These are phyloP conservation scores for Suricata suricatta DNA, from an alignment of 2,113 vertebrate genomes.

Conservation along the genomic window DNA sequence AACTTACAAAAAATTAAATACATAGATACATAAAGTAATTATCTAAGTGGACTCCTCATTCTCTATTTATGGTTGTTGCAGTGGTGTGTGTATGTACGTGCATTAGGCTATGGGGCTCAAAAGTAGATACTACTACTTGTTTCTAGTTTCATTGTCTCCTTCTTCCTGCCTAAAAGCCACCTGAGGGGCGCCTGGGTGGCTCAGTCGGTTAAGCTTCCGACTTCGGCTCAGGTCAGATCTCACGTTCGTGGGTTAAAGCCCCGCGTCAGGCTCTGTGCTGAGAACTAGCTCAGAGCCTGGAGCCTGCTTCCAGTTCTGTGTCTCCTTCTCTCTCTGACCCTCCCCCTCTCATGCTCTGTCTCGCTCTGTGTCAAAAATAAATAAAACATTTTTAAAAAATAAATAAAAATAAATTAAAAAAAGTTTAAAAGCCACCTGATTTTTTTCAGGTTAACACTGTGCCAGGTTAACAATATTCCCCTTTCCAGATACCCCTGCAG, in stretches of 20 bases:
- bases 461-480: slow-evolving; percentile 7
- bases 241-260: too few species aligned
- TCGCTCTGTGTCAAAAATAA: too few species aligned
- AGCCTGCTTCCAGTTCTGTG: too few species aligned
- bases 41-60: not conserved
- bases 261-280: too few species aligned
- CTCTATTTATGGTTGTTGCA: not conserved
- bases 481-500: not conserved
- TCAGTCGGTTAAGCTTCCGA: too few species aligned
- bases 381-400: too few species aligned
- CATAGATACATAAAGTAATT: not conserved
- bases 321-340: too few species aligned
- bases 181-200: not conserved
- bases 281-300: too few species aligned
- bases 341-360: too few species aligned
- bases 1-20: too few species aligned
- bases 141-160: not conserved
- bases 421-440: not conserved
- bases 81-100: not conserved
- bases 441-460: not conserved
- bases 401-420: too few species aligned
- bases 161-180: not conserved
- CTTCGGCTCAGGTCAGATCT: too few species aligned
- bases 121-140: not conserved
- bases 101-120: not conserved